A percentile compares a stretch with the other conserved stretches of the same genome.
These are phyloP conservation scores for Hydrophis major DNA, from an alignment of 2,797 vertebrate species.

Conservation along the genomic window DNA sequence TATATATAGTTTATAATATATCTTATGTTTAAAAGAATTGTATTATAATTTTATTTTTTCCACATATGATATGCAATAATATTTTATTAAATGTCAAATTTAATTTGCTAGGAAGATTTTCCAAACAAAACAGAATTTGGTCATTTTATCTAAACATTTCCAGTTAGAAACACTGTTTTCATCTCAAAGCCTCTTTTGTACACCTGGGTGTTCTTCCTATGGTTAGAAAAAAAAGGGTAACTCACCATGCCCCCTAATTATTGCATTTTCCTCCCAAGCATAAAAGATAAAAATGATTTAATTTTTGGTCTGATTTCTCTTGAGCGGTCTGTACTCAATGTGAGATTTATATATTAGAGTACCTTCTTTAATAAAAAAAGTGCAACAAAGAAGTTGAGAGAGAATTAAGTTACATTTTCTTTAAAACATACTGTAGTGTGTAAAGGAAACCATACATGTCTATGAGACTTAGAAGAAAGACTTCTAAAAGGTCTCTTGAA, in stretches of 20 bases:
- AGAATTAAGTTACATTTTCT: constrained; percentile 20
- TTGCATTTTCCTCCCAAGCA: constrained; percentile 42
- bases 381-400: constrained; percentile 33
- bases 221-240: constrained; percentile 36
- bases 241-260: constrained; percentile 48
- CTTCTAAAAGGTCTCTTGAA: constrained; percentile 45
- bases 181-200: constrained; percentile 35
- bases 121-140: constrained; percentile 20
- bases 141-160: constrained; percentile 26
- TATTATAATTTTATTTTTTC: neutral
- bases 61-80: neutral
- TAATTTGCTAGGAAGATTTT: constrained; percentile 27
- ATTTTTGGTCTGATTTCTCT: constrained; percentile 35
- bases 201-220: constrained; percentile 48
- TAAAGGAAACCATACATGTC: constrained; percentile 28
- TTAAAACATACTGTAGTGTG: constrained; percentile 21
- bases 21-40: neutral
- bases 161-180: constrained; percentile 37
- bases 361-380: constrained; percentile 42
- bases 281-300: constrained; percentile 51
- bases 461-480: constrained; percentile 18
- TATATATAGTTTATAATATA: neutral
- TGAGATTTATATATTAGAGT: constrained; percentile 46
- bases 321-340: constrained; percentile 33
- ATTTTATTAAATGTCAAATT: neutral